Evolutionary conservation across 2,888 invertebrate species (phyloP).

Genomic region (Sicus ferrugineus): DNA sequence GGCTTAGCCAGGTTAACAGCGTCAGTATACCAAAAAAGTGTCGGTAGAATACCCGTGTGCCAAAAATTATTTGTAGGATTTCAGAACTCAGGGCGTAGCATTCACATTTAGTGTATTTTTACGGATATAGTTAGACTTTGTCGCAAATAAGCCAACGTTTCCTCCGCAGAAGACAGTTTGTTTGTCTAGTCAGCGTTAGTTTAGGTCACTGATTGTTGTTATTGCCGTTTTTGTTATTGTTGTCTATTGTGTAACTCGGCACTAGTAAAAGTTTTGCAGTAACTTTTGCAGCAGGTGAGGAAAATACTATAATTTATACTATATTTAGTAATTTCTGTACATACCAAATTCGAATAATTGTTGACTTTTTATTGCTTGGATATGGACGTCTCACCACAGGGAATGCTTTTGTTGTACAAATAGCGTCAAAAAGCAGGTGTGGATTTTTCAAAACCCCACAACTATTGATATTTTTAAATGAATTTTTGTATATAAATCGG

Average conservation of each 20-base stretch:
- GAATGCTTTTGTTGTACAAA: not conserved
- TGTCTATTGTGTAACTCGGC: not conserved
- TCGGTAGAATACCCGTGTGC: conserved; percentile 25
- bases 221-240: not conserved
- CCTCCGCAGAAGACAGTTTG: not conserved
- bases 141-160: no score
- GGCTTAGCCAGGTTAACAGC: conserved; percentile 22
- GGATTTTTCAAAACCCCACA: no score
- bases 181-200: conserved; percentile 21
- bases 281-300: not conserved
- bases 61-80: conserved; percentile 36
- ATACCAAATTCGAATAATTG: not conserved
- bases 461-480: no score
- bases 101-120: not conserved
- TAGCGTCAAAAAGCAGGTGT: not conserved
- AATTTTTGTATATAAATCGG: no score
- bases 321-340: not conserved
- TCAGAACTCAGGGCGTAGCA: conserved; percentile 12
- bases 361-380: not conserved
- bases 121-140: no score
- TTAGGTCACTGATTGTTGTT: conserved; percentile 2
- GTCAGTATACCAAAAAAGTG: conserved; percentile 5
- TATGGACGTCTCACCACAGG: not conserved
- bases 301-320: not conserved
- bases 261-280: not conserved